Conservation (phyloP, 2,888 invertebrate genomes). For the Mactromeris polynyma region DNA sequence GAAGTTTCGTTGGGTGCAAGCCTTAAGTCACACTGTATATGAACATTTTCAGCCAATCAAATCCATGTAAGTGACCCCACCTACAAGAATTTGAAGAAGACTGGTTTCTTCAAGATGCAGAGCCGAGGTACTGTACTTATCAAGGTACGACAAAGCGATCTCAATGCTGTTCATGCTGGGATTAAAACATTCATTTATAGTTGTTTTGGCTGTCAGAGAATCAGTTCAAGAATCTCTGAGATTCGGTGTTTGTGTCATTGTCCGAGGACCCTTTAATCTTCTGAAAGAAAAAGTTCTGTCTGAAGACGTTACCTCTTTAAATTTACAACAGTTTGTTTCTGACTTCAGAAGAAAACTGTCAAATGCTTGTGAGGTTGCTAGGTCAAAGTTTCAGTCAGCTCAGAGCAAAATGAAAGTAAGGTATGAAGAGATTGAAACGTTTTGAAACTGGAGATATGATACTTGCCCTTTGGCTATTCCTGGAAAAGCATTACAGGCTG, state of each 20-base stretch:
- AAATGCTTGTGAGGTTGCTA: slow-evolving; percentile 56
- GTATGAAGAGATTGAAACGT: slow-evolving; percentile 59
- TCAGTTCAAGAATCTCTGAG: slow-evolving; percentile 55
- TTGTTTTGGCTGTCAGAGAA: slow-evolving; percentile 57
- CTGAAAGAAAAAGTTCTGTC: slow-evolving; percentile 53
- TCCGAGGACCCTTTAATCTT: slow-evolving; percentile 41
- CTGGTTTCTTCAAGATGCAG: slow-evolving; percentile 49
- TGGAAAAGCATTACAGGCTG: slow-evolving; percentile 61
- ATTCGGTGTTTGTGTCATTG: slow-evolving; percentile 31
- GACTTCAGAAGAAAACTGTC: slow-evolving; percentile 39
- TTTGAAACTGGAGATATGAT: slow-evolving; percentile 69
- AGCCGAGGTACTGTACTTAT: slow-evolving; percentile 55
- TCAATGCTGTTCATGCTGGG: not conserved
- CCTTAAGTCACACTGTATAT: not conserved
- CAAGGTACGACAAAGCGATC: slow-evolving; percentile 15
- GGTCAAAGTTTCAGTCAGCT: slow-evolving; percentile 59
- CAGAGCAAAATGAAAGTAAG: slow-evolving; percentile 68
- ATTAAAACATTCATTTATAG: not conserved
- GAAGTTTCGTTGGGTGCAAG: too few relatives aligned
- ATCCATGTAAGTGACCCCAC: slow-evolving; percentile 65
- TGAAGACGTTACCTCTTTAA: slow-evolving; percentile 25
- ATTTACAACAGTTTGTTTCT: slow-evolving; percentile 58
- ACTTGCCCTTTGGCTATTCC: slow-evolving; percentile 60
- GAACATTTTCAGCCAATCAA: slow-evolving; percentile 53
- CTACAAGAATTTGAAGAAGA: slow-evolving; percentile 47